Conservation (phyloP, 2,888 invertebrate genomes). For the Ophioninae sp. region DNA sequence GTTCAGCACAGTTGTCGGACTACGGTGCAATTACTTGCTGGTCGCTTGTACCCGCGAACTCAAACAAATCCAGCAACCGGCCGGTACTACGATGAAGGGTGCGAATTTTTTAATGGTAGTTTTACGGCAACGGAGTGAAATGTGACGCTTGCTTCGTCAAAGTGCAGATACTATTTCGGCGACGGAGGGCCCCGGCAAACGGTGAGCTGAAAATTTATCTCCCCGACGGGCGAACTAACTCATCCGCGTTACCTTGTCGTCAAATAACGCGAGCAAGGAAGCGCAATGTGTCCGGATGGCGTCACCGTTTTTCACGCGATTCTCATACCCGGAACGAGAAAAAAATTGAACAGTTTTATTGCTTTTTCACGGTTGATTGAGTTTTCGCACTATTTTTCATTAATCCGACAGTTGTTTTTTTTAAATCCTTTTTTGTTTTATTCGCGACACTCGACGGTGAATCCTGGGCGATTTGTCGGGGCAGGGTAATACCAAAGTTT, state of each 20-base stretch:
- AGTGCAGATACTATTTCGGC: not conserved
- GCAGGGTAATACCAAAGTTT: slow-evolving; percentile 11
- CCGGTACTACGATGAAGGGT: not conserved
- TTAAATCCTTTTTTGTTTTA: not conserved
- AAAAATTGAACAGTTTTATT: slow-evolving; percentile 28
- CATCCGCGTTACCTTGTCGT: slow-evolving; percentile 1
- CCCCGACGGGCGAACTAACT: slow-evolving; percentile 10
- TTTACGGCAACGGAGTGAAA: not conserved
- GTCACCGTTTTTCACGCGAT: slow-evolving; percentile 15
- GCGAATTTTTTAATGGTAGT: slow-evolving; percentile 3
- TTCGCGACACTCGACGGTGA: not conserved
- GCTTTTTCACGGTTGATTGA: slow-evolving; percentile 41
- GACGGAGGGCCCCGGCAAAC: not conserved
- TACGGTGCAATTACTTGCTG: not conserved
- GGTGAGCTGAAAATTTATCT: not conserved
- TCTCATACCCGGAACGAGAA: slow-evolving; percentile 17
- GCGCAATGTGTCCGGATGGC: slow-evolving; percentile 17
- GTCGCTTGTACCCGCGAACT: not conserved
- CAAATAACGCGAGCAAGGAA: slow-evolving; percentile 21
- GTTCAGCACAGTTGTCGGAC: not conserved
- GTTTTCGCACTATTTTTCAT: slow-evolving; percentile 18
- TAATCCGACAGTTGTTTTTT: not conserved
- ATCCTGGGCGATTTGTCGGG: slow-evolving; percentile 32
- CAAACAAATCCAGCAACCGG: not conserved
- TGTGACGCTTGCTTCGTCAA: not conserved